Evolutionary conservation across 2,888 invertebrate genomes (phyloP), one percentile per base, ranked within the genome.

Genomic region (Drosophila aldrichi): DNA sequence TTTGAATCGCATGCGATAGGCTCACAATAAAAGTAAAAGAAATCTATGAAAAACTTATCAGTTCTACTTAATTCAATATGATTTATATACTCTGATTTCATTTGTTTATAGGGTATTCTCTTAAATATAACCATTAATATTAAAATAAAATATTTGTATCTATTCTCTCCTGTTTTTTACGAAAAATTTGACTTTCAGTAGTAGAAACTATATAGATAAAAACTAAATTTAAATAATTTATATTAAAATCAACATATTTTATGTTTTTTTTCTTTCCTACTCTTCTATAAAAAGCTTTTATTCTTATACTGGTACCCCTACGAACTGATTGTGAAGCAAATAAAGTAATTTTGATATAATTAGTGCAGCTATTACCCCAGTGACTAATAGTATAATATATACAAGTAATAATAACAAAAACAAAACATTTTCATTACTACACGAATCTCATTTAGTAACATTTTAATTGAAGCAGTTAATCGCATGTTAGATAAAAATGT

Each of bases 221-320:
- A 22, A 22, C 2, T 22, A 22, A 22, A 2, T 22, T 22, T 22
- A 1, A 22, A 22, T 22, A 22, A 22, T 22, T 2, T 2, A 22
- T 22, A 22, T 22, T 2, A 22, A 22, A 22, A 22, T 22, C 20
- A 2, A 22, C 20, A 2, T 22, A 22, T 22, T 22, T 22, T 22
- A 22, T 2, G 20, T 22, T 22, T 22, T 22, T 22, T 22, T 22
- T 22, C 20, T 22, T 22, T 22, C 20, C 14, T 36, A 14, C 14
- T 1, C 14, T 2, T 0, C 16, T 7, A 25, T 8, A 36, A 1
- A 20, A 16, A 14, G 6, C 12, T 43, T 43, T 20, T 6, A 10
- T 32, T 41, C 16, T 10, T 40, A 60, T 70, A 36, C 60, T 41
- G 77, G 52, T 48, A 57, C 40, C 65, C 43, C 14, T 40, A 76